Percentiles rank a stretch among this genome's conserved stretches.
These are phyloP conservation scores for Lipotes vexillifer DNA, from an alignment of 2,113 vertebrate genomes.

Conservation along the genomic window DNA sequence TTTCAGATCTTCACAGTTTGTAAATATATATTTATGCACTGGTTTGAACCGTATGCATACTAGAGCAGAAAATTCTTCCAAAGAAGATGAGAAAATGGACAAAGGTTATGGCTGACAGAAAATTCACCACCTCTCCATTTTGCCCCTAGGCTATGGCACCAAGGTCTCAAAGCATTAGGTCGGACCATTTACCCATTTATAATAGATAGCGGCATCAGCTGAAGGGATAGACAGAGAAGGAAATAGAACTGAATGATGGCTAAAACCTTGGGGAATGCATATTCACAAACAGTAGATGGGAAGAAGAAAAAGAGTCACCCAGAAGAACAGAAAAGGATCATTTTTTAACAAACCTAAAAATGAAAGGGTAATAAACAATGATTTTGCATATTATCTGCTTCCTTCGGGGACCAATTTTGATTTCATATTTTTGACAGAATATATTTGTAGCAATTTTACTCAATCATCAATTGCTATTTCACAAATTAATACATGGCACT, in stretches of 20 bases:
- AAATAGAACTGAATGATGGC: not conserved
- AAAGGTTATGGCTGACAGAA: constrained; percentile 15
- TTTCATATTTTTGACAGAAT: constrained; percentile 32
- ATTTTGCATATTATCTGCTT: not conserved
- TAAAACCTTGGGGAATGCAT: not conserved
- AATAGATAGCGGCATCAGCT: not conserved
- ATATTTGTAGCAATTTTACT: not conserved
- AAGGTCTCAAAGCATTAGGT: not conserved
- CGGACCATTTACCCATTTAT: not conserved
- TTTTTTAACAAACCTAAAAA: not conserved
- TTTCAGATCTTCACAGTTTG: not conserved
- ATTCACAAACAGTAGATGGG: not conserved
- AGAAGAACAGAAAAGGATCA: not conserved
- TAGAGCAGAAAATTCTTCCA: not conserved
- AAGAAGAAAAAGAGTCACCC: not conserved
- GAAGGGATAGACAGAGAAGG: not conserved
- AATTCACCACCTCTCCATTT: not conserved
- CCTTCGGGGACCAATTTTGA: not conserved
- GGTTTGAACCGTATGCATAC: not conserved
- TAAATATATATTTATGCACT: not conserved
- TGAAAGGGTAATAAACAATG: constrained; percentile 7
- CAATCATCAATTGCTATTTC: not conserved
- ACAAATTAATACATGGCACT: not conserved
- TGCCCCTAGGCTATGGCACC: not conserved
- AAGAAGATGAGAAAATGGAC: not conserved